These are phyloP conservation scores for Hofmannophila pseudospretella DNA, from an alignment of 2,888 invertebrate genomes.

Conservation along the genomic window DNA sequence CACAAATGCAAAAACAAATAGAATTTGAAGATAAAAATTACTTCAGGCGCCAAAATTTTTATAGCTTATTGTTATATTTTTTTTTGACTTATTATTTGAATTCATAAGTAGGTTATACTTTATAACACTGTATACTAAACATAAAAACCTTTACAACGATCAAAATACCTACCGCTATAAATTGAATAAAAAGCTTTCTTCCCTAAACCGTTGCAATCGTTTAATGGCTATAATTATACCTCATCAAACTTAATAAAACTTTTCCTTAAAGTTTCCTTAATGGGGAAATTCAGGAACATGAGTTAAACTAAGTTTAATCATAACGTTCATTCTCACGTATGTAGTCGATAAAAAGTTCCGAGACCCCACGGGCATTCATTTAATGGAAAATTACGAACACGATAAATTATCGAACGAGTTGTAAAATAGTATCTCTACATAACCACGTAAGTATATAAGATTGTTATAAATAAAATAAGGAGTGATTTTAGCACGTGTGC, in stretches of 20 bases:
- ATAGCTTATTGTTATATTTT: no score
- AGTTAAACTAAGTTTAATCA: constrained; percentile 31
- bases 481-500: neutral
- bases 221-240: constrained; percentile 12
- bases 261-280: constrained; percentile 25
- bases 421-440: neutral
- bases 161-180: no score
- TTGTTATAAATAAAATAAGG: neutral
- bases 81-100: no score
- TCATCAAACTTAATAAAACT: constrained; percentile 27
- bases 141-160: no score
- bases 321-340: constrained; percentile 54
- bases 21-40: no score
- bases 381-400: constrained; percentile 45
- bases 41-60: no score
- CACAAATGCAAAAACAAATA: no score
- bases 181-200: neutral
- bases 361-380: constrained; percentile 50
- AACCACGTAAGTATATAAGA: neutral
- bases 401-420: constrained; percentile 14
- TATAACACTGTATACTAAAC: no score
- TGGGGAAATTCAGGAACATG: constrained; percentile 27
- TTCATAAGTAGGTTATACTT: no score
- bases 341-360: constrained; percentile 63
- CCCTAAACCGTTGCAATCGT: constrained; percentile 3